A percentile compares a stretch with the other conserved stretches of the same genome.
Evolutionary conservation across 2,113 vertebrate genomes (phyloP).

Genomic region (Mola mola): DNA sequence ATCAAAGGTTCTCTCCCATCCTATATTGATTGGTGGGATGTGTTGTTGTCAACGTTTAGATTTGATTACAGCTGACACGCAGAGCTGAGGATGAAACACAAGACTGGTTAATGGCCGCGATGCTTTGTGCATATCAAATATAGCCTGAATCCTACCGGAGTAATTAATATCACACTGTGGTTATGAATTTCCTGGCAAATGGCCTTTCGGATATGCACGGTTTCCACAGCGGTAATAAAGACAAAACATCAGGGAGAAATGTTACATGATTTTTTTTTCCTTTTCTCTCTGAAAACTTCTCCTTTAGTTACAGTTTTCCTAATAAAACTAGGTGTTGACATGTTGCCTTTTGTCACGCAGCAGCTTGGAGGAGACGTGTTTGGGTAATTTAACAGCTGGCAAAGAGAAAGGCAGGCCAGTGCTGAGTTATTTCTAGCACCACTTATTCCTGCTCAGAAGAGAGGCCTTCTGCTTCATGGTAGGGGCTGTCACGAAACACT

Average conservation of each 20-base stretch:
- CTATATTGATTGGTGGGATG: constrained; percentile 76
- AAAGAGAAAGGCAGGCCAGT: constrained; percentile 5
- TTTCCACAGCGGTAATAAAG: constrained; percentile 71
- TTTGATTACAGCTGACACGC: constrained; percentile 84
- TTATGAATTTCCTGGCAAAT: constrained; percentile 82
- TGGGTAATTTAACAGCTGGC: constrained; percentile 54
- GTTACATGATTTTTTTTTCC: constrained; percentile 48
- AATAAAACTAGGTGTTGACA: constrained; percentile 56
- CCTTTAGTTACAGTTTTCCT: constrained; percentile 49
- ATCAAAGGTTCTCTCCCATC: constrained; percentile 72
- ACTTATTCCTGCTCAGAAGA: constrained; percentile 11
- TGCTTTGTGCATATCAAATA: constrained; percentile 80
- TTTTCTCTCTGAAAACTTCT: constrained; percentile 22
- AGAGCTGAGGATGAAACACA: constrained; percentile 77
- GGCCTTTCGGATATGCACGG: constrained; percentile 78
- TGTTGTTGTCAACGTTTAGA: constrained; percentile 85
- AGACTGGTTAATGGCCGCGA: constrained; percentile 71
- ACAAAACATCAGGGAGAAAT: constrained; percentile 60
- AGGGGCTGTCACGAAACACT: constrained; percentile 32
- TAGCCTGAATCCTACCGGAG: constrained; percentile 70
- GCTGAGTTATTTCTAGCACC: constrained; percentile 29
- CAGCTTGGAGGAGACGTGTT: constrained; percentile 21
- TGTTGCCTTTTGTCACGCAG: constrained; percentile 46
- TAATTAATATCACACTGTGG: constrained; percentile 80
- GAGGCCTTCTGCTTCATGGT: constrained; percentile 4